A percentile compares a stretch with the other conserved stretches of the same genome.
Evolutionary conservation across 2,113 vertebrate species (phyloP).

Genomic region (Aldabrachelys gigantea): DNA sequence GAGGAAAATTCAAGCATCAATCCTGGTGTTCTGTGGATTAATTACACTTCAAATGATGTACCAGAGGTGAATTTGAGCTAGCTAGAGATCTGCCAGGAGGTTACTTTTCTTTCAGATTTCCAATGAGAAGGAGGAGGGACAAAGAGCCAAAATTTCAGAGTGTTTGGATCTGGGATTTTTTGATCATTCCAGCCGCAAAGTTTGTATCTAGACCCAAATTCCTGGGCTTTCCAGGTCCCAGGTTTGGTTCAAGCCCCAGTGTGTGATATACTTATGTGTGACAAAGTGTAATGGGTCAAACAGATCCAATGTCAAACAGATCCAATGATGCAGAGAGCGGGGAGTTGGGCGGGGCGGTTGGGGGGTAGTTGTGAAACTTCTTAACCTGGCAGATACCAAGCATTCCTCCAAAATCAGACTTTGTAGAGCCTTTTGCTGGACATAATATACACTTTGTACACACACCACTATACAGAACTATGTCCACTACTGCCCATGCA

Average conservation of each 20-base stretch:
- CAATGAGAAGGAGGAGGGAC: not conserved
- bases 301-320: constrained; percentile 29
- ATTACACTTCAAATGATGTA: not conserved
- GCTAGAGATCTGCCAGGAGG: not conserved
- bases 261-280: constrained; percentile 20
- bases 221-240: constrained; percentile 40
- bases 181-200: not conserved
- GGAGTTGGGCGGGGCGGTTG: constrained; percentile 33
- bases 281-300: constrained; percentile 58
- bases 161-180: not conserved
- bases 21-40: not conserved
- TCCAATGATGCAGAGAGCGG: constrained; percentile 10
- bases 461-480: not conserved
- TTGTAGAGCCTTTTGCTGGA: not conserved
- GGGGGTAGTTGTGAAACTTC: constrained; percentile 33
- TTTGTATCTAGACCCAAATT: constrained; percentile 46
- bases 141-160: not conserved
- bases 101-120: not conserved
- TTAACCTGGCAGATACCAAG: constrained; percentile 17
- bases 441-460: not conserved
- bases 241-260: constrained; percentile 44
- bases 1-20: not conserved
- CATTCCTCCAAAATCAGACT: constrained; percentile 26
- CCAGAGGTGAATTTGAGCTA: not conserved
- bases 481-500: not conserved